Conservation (phyloP, 35 echinoderm and acorn worm genomes). For the Hemicentrotus pulcherrimus region DNA sequence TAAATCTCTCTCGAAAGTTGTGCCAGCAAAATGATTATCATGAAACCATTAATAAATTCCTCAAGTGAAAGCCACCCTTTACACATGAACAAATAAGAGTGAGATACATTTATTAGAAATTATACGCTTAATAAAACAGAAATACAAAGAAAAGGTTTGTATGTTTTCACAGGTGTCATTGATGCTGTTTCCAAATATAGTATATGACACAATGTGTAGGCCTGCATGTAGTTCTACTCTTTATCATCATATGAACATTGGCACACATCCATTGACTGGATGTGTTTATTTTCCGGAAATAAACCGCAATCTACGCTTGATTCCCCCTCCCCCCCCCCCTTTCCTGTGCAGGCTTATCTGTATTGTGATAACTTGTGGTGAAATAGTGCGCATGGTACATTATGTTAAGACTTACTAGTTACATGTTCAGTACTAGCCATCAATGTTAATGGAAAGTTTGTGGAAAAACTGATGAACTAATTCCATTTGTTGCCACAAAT, state of each 20-base stretch:
- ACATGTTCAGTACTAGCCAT: neutral
- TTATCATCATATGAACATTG: neutral
- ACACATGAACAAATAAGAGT: too few species aligned
- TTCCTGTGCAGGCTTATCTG: conserved; percentile 9
- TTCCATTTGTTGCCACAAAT: neutral
- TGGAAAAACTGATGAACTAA: conserved; percentile 35
- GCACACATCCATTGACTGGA: conserved; percentile 25
- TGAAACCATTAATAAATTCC: too few species aligned
- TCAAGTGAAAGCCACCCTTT: too few species aligned
- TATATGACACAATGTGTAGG: neutral
- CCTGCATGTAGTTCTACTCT: neutral
- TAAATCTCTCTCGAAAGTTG: too few species aligned
- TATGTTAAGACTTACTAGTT: neutral
- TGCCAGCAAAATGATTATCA: too few species aligned
- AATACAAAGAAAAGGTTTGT: too few species aligned
- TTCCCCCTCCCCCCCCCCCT: neutral
- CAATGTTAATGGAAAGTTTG: neutral
- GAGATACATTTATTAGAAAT: too few species aligned
- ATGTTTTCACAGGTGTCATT: neutral
- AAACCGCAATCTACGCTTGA: neutral
- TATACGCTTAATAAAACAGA: too few species aligned
- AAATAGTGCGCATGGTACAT: neutral
- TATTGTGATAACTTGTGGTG: conserved; percentile 21
- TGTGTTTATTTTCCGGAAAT: conserved; percentile 37
- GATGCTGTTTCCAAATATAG: neutral